These are phyloP conservation scores for Bufotes viridis DNA, from an alignment of 2,797 vertebrate genomes.

Conservation along the genomic window DNA sequence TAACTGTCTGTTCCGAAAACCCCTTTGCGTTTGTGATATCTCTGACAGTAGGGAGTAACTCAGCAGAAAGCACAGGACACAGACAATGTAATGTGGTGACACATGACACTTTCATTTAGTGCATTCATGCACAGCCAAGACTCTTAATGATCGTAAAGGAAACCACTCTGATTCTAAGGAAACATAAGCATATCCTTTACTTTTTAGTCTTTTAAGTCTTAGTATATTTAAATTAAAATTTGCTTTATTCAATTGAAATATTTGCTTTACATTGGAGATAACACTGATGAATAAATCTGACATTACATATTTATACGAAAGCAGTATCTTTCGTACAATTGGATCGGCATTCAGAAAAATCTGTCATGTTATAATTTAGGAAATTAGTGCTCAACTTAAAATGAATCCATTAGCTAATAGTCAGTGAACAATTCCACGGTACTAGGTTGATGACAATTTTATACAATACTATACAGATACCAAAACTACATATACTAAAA, in stretches of 20 bases:
- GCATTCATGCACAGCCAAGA: conserved; percentile 40
- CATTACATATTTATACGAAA: neutral
- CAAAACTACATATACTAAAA: neutral
- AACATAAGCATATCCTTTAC: neutral
- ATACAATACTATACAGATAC: neutral
- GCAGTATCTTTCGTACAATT: neutral
- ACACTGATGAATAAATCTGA: neutral
- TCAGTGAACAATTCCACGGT: neutral
- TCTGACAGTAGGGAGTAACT: conserved; percentile 55
- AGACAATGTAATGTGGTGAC: conserved; percentile 32
- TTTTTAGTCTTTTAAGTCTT: neutral
- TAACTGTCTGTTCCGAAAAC: conserved; percentile 64
- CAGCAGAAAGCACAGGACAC: conserved; percentile 61
- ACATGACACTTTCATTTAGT: conserved; percentile 61
- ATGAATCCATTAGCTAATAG: neutral
- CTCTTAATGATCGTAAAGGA: neutral
- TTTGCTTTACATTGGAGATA: too few relatives aligned
- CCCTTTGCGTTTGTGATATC: conserved; percentile 64
- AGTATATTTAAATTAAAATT: neutral
- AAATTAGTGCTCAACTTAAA: neutral
- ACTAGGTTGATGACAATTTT: neutral
- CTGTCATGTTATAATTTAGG: neutral
- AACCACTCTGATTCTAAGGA: neutral
- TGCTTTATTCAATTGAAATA: too few relatives aligned
- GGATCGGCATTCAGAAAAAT: neutral